Conservation (phyloP, 2,797 vertebrate genomes). For the Pipistrellus kuhlii region DNA sequence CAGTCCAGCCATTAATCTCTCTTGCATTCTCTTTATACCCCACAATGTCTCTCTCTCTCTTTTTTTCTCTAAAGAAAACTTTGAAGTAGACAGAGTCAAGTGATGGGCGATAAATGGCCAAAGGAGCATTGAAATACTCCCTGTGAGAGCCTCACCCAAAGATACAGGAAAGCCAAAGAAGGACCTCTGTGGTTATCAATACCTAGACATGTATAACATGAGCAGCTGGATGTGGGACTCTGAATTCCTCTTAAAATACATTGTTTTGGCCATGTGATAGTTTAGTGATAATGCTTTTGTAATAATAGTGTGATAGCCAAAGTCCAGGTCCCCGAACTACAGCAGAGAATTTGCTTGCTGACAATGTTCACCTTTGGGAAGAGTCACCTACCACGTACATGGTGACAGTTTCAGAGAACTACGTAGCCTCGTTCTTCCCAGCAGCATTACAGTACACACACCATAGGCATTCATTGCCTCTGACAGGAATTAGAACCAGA, state of each 20-base stretch:
- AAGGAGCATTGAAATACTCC: background rate
- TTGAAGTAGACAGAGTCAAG: background rate
- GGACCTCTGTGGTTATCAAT: background rate
- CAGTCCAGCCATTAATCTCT: background rate
- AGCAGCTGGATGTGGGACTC: background rate
- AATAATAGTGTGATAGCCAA: background rate
- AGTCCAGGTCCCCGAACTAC: background rate
- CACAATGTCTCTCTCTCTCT: background rate
- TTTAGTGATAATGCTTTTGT: background rate
- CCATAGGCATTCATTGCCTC: background rate
- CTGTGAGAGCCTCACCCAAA: background rate
- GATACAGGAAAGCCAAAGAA: background rate
- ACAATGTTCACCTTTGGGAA: background rate
- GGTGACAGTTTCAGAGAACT: background rate
- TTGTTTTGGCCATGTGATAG: background rate
- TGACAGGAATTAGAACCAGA: background rate
- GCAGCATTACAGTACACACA: background rate
- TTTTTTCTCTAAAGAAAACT: background rate
- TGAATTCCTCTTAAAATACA: background rate
- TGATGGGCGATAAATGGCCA: too few species aligned
- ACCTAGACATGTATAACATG: background rate
- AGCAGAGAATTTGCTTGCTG: background rate
- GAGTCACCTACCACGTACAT: background rate
- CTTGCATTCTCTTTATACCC: background rate
- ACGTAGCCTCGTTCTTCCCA: background rate